phyloP scores from a whole-genome alignment of 2,888 invertebrate genomes.

The Aleiodes leptofemur region DNA sequence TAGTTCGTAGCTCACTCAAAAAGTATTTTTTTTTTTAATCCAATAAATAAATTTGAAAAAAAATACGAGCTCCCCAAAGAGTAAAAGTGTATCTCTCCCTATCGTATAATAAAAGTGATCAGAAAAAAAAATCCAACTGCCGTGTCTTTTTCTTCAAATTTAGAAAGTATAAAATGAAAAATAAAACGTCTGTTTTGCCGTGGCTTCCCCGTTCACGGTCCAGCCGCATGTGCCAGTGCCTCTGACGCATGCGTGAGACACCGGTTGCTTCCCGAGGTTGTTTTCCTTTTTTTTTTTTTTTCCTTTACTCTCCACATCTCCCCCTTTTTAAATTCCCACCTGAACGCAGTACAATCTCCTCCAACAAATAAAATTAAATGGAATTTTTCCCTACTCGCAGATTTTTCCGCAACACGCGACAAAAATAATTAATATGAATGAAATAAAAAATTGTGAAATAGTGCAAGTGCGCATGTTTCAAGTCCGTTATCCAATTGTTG shows the following conservation, averaged over 20 bases:
- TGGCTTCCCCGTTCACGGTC: constrained; percentile 59
- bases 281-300: background rate
- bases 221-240: constrained; percentile 38
- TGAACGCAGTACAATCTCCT: no score
- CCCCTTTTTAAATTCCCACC: no score
- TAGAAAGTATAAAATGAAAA: constrained; percentile 66
- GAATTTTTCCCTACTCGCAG: background rate
- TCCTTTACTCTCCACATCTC: background rate
- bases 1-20: background rate
- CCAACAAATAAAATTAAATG: background rate
- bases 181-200: constrained; percentile 40
- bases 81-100: constrained; percentile 67
- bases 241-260: constrained; percentile 53
- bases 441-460: constrained; percentile 1
- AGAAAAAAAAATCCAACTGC: constrained; percentile 66
- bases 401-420: no score
- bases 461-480: background rate
- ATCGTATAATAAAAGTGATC: constrained; percentile 44
- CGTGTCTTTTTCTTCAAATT: constrained; percentile 49
- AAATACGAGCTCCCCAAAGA: constrained; percentile 49
- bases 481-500: background rate
- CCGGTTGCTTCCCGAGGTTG: constrained; percentile 16
- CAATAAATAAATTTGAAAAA: no score
- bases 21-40: background rate
- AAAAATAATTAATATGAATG: background rate